These are phyloP conservation scores for Protobothrops flavoviridis DNA, from an alignment of 2,113 vertebrate genomes.

Conservation along the genomic window DNA sequence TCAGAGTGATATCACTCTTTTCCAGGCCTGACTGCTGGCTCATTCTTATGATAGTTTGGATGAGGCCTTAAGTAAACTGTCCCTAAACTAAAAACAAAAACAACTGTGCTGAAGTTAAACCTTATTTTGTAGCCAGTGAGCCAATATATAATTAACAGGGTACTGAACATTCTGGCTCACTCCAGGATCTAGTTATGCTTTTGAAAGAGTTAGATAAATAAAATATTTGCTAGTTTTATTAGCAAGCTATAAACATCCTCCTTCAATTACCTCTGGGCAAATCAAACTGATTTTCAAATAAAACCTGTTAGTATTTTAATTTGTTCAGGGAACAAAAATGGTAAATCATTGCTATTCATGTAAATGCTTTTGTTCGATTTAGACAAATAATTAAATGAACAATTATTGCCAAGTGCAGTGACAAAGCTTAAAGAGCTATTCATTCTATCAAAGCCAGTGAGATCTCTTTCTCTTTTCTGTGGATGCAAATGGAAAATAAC, in stretches of 20 bases:
- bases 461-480: not conserved
- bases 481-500: slow-evolving; percentile 6
- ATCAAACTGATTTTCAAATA: slow-evolving; percentile 55
- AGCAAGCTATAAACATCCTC: slow-evolving; percentile 16
- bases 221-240: slow-evolving; percentile 17
- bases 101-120: not conserved
- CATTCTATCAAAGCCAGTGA: slow-evolving; percentile 11
- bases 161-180: slow-evolving; percentile 12
- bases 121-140: not conserved
- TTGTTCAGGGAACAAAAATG: slow-evolving; percentile 54
- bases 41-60: not conserved
- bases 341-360: slow-evolving; percentile 52
- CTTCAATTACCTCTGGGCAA: slow-evolving; percentile 31
- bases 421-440: slow-evolving; percentile 44
- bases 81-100: not conserved
- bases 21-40: not conserved
- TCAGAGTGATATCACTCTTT: not conserved
- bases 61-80: not conserved
- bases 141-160: slow-evolving; percentile 1
- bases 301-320: slow-evolving; percentile 51
- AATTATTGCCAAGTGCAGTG: slow-evolving; percentile 56
- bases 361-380: slow-evolving; percentile 56
- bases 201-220: slow-evolving; percentile 28
- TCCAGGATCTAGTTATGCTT: not conserved
- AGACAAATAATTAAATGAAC: slow-evolving; percentile 53